Base-by-base conservation (phyloP, 2,888 invertebrate genomes). In the Hyposoter dolosus region DNA sequence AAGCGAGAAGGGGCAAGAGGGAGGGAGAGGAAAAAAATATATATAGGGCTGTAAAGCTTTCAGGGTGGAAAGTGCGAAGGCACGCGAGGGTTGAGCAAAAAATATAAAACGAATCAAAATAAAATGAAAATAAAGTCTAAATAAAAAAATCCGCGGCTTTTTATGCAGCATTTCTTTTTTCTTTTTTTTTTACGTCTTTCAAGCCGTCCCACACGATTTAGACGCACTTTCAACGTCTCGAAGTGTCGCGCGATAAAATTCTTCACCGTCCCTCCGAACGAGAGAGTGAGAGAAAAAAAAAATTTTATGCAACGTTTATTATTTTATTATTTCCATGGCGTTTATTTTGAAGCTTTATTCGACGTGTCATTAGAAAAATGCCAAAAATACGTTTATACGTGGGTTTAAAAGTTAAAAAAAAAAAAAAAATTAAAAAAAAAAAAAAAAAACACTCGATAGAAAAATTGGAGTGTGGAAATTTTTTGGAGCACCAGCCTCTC, bases 61-160 rank as follows among this genome's bases (percentile, higher is more conserved):
- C 69, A 66, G 85, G 71, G 69, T 81, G 75, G 28, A 72, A 77
- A 80, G 82, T 82, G 71, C 56, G 65, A 45, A 74, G 43, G 81
- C 68, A 82, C 82, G 84, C 74, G 78, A 77, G 82, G 63, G 78
- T 76, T 66, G 47, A 53, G 19, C 74, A 56, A 83, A 50, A 28
- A 82, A 80, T 78, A 83, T 32, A 19, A 53, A 63, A 77, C 45
- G 56, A 43, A 76, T 63, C 71, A 56, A 53, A 45, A 45, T 32
- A 40, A 65, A 40, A 66, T 72, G 53, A 28, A 66, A 72, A 53
- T 66, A 47, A 81, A 74, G 66, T 72, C 65, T 81, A n/a, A 53
- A 40, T 45, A n/a, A 40, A 53, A 53, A 50, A 32, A 40, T 53
- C 63, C 79, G 47, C 35, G 45, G 19, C 40, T 74, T 75, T 28